Percentiles rank a stretch among this genome's conserved stretches.
These are phyloP conservation scores for Stomorhina lunata DNA, from an alignment of 2,888 invertebrate species.

Conservation along the genomic window DNA sequence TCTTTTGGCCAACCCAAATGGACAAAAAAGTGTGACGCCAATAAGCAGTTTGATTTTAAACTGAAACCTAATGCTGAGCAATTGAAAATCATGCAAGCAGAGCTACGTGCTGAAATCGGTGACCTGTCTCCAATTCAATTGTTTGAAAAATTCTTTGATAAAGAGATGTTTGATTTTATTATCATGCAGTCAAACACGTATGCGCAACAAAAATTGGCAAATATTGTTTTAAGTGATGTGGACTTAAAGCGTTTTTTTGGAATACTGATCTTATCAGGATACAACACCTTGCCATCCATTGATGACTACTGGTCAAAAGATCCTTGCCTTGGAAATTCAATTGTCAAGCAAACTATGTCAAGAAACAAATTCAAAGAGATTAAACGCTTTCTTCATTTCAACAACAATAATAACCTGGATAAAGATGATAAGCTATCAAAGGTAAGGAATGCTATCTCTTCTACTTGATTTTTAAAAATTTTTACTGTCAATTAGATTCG, in stretches of 20 bases:
- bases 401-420: slow-evolving; percentile 30
- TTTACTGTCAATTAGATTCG: no score
- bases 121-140: background rate
- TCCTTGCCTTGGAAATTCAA: slow-evolving; percentile 20
- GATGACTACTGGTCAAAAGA: slow-evolving; percentile 23
- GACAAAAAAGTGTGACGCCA: slow-evolving; percentile 7
- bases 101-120: background rate
- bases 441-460: background rate
- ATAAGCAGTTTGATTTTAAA: background rate
- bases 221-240: slow-evolving; percentile 2
- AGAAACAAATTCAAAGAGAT: slow-evolving; percentile 23
- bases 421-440: slow-evolving; percentile 12
- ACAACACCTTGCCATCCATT: background rate
- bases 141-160: background rate
- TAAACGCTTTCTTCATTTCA: slow-evolving; percentile 16
- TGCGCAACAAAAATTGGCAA: background rate
- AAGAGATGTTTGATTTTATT: slow-evolving; percentile 21
- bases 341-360: slow-evolving; percentile 28
- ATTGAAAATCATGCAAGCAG: background rate
- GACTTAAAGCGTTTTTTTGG: slow-evolving; percentile 1
- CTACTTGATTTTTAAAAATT: no score
- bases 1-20: slow-evolving; percentile 9
- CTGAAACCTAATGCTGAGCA: background rate
- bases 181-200: slow-evolving; percentile 7
- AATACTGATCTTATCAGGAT: slow-evolving; percentile 5